Evolutionary conservation across 2,113 vertebrate species (phyloP).

Genomic region (Rhadina sibilatrix): DNA sequence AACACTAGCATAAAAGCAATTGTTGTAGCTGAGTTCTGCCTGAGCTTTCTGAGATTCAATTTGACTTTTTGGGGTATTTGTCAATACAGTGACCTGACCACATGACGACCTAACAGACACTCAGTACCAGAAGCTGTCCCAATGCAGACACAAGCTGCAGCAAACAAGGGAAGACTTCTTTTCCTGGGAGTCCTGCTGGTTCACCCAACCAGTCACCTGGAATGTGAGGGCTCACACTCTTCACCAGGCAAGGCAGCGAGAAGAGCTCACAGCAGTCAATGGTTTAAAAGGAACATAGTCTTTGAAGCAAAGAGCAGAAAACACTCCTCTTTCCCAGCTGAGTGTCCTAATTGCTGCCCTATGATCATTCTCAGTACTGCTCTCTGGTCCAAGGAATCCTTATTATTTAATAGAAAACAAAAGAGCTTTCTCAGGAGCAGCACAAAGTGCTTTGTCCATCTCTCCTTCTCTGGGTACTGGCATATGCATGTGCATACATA

Average conservation of each 20-base stretch:
- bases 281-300: not conserved
- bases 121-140: not conserved
- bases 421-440: not conserved
- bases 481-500: not conserved
- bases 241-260: not conserved
- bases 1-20: not conserved
- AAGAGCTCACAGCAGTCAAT: not conserved
- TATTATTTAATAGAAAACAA: slow-evolving; percentile 7
- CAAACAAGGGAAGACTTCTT: not conserved
- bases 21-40: not conserved
- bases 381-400: not conserved
- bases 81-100: not conserved
- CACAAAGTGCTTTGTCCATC: not conserved
- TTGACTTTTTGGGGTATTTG: not conserved
- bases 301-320: not conserved
- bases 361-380: not conserved
- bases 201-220: not conserved
- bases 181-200: not conserved
- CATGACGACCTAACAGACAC: not conserved
- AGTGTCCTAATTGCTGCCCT: not conserved
- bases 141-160: not conserved
- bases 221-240: not conserved
- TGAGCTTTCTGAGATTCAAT: not conserved
- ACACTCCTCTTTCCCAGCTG: not conserved
- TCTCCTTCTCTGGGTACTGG: not conserved